These are phyloP conservation scores for Panthera tigris DNA, from an alignment of 2,113 vertebrate genomes.

Conservation along the genomic window DNA sequence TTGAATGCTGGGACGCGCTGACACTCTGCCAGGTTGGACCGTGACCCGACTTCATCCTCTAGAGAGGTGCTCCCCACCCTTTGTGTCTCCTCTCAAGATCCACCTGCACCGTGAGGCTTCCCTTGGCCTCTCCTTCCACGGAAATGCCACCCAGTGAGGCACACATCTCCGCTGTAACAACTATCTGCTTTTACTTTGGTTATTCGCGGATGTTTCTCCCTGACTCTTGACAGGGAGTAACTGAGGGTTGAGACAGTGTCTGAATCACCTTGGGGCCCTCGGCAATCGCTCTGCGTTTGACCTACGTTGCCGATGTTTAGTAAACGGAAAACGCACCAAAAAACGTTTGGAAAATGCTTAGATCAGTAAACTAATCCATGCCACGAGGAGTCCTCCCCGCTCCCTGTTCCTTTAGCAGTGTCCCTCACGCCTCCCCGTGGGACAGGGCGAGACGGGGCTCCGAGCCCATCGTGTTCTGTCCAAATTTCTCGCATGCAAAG, in stretches of 20 bases:
- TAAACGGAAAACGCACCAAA: not conserved
- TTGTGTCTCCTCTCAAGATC: not conserved
- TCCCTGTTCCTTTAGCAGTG: not conserved
- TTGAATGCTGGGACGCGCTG: not conserved
- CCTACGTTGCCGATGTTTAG: not conserved
- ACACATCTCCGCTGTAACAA: not conserved
- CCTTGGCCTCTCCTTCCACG: not conserved
- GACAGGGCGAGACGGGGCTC: not conserved
- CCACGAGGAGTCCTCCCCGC: not conserved
- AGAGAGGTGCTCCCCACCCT: not conserved
- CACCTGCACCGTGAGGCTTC: not conserved
- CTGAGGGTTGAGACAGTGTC: not conserved
- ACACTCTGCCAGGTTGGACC: not conserved
- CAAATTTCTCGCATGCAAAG: not conserved
- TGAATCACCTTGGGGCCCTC: not conserved
- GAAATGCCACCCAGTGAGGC: not conserved
- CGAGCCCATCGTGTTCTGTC: not conserved
- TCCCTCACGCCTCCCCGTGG: not conserved
- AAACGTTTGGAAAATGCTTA: not conserved
- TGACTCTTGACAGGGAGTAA: conserved; percentile 16
- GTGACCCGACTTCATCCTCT: not conserved
- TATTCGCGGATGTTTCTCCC: not conserved
- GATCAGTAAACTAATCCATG: not conserved
- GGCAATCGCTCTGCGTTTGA: not conserved
- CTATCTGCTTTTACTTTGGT: not conserved